A percentile compares a stretch with the other conserved stretches of the same genome.
Evolutionary conservation across 2,113 vertebrate genomes (phyloP).

Genomic region (Dascyllus trimaculatus): DNA sequence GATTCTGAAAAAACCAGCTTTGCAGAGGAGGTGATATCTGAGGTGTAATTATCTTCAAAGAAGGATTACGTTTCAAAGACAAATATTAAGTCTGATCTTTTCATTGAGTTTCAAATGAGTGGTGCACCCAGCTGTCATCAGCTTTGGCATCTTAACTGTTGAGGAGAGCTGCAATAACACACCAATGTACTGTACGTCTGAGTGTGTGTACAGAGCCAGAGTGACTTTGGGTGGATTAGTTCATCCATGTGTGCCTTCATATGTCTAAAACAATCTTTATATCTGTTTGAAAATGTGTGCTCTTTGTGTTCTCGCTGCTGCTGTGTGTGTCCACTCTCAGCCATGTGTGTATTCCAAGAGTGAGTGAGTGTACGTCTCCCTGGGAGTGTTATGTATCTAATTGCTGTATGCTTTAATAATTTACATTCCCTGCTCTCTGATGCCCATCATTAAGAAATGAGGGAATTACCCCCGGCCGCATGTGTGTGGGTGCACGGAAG

Average conservation of each 20-base stretch:
- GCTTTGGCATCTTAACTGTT: constrained; percentile 24
- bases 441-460: constrained; percentile 75
- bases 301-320: constrained; percentile 7
- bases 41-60: constrained; percentile 36
- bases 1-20: constrained; percentile 1
- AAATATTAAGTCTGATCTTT: constrained; percentile 25
- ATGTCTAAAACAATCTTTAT: constrained; percentile 1
- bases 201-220: too few species aligned
- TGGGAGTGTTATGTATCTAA: constrained; percentile 73
- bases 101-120: constrained; percentile 19
- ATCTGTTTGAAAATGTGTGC: constrained; percentile 3
- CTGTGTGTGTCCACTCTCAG: constrained; percentile 16
- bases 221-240: neutral
- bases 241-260: neutral
- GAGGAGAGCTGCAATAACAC: neutral
- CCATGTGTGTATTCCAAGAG: constrained; percentile 23
- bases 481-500: constrained; percentile 2
- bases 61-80: constrained; percentile 38
- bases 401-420: constrained; percentile 79
- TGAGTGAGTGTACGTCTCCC: constrained; percentile 41
- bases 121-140: constrained; percentile 37
- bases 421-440: constrained; percentile 66
- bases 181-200: neutral
- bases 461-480: constrained; percentile 53
- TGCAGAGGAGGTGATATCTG: neutral